These are phyloP conservation scores for Iselma pallidipennis DNA, from an alignment of 2,888 invertebrate genomes.

Conservation along the genomic window DNA sequence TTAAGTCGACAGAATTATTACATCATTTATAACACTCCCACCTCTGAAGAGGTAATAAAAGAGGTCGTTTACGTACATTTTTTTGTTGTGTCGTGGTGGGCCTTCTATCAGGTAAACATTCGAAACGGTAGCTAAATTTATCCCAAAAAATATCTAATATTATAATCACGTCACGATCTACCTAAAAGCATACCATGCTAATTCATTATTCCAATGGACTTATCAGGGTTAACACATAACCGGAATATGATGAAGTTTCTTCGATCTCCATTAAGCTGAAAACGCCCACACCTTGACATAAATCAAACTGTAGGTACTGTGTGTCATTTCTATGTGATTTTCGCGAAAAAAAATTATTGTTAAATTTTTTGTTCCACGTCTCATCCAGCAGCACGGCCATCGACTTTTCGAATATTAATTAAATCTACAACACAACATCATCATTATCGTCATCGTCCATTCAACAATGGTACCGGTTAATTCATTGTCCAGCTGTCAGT, in stretches of 20 bases:
- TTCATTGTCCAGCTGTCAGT: slow-evolving; percentile 35
- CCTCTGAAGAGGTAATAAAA: not conserved
- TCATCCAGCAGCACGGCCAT: slow-evolving; percentile 18
- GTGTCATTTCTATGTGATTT: too few relatives aligned
- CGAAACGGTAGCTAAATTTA: too few relatives aligned
- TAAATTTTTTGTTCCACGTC: too few relatives aligned
- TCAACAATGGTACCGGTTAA: not conserved
- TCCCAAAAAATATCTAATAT: not conserved
- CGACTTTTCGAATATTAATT: slow-evolving; percentile 21
- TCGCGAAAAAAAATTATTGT: too few relatives aligned
- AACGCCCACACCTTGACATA: not conserved
- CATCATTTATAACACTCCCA: not conserved
- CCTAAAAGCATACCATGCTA: not conserved
- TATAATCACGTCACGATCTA: too few relatives aligned
- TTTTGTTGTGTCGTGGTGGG: too few relatives aligned
- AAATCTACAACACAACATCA: not conserved
- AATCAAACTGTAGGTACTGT: too few relatives aligned
- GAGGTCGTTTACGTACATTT: not conserved
- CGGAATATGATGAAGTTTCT: not conserved
- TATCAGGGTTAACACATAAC: too few relatives aligned
- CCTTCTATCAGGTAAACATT: too few relatives aligned
- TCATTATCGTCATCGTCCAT: not conserved
- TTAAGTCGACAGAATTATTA: not conserved
- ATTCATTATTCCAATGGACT: not conserved
- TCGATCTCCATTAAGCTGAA: not conserved